These are phyloP conservation scores for Scaptomyza pallida DNA, from an alignment of 1,140 invertebrate species.

Conservation along the genomic window DNA sequence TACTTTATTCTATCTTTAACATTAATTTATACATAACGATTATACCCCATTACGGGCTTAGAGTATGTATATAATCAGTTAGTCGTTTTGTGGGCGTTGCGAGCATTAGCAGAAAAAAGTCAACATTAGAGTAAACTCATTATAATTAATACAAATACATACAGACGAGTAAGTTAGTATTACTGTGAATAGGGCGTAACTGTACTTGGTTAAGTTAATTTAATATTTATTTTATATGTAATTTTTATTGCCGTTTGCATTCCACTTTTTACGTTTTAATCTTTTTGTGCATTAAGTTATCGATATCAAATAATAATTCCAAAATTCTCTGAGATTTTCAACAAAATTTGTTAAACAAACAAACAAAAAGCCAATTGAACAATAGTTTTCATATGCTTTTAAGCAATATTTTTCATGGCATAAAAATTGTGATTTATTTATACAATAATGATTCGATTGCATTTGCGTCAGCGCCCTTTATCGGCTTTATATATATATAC, in stretches of 20 bases:
- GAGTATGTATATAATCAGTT: not conserved
- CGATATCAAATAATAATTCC: conserved; percentile 8
- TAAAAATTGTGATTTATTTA: conserved; percentile 38
- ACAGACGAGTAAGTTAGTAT: no score
- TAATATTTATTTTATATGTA: no score
- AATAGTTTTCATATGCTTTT: conserved; percentile 7
- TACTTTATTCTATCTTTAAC: no score
- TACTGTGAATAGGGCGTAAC: not conserved
- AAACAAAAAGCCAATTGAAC: not conserved
- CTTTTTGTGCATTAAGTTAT: not conserved
- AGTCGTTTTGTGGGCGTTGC: not conserved
- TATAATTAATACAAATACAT: not conserved
- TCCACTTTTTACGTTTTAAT: not conserved
- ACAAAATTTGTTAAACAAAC: no score
- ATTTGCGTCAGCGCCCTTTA: conserved; percentile 61
- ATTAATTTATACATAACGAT: no score
- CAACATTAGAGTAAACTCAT: not conserved
- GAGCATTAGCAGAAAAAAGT: not conserved
- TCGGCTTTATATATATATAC: conserved; percentile 42
- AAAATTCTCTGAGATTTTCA: no score
- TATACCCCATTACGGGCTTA: no score
- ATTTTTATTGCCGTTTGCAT: not conserved
- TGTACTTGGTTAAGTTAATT: not conserved
- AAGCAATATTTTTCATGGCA: not conserved
- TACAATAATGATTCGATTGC: conserved; percentile 38